A percentile compares a stretch with the other conserved stretches of the same genome.
Conservation (phyloP, 2,113 vertebrate genomes). For the Ivindomyrus marchei region DNA sequence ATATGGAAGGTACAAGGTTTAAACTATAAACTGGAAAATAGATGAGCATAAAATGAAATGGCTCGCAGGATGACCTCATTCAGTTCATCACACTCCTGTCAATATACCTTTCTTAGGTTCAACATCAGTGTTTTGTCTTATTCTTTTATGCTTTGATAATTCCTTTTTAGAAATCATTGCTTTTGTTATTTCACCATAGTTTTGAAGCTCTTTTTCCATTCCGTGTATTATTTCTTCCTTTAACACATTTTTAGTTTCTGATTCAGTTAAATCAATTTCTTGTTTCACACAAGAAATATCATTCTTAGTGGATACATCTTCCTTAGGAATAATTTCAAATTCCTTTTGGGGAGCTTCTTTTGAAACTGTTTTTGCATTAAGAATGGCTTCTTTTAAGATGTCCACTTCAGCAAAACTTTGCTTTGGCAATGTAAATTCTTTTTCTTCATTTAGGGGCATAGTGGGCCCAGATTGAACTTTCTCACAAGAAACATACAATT, state of each 20-base stretch:
- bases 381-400: background rate
- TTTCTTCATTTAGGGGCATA: background rate
- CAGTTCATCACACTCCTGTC: background rate
- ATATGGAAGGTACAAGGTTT: background rate
- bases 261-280: background rate
- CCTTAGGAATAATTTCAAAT: background rate
- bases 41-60: background rate
- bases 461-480: background rate
- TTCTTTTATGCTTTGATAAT: background rate
- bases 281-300: background rate
- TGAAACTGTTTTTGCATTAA: background rate
- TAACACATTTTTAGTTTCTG: background rate
- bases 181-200: background rate
- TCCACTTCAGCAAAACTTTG: background rate
- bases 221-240: background rate
- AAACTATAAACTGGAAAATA: background rate
- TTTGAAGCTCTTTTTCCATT: background rate
- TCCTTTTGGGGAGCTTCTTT: background rate
- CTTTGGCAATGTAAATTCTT: background rate
- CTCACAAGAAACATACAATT: background rate
- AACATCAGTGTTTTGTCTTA: background rate
- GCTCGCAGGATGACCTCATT: background rate
- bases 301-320: background rate
- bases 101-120: background rate
- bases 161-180: background rate